Conservation (phyloP, 2,113 vertebrate species). For the Chaetodon trifascialis region DNA sequence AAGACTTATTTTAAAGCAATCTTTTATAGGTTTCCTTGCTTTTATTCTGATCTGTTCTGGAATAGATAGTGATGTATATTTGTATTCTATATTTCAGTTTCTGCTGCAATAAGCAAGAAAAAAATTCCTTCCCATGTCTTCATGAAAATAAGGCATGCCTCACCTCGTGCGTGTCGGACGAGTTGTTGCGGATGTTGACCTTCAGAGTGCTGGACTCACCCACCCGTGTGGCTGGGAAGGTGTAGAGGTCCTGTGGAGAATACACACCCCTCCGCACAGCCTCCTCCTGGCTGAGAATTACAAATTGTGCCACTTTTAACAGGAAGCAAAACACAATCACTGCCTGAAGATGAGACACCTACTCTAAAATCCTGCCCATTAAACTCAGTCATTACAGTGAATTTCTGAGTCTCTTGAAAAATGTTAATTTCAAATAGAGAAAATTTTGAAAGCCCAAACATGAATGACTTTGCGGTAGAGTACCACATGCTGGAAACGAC, state of each 20-base stretch:
- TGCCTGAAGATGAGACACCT: background rate
- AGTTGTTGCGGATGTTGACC: slow-evolving; percentile 93
- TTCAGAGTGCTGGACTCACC: slow-evolving; percentile 89
- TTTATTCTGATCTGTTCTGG: background rate
- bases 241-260: slow-evolving; percentile 89
- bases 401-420: background rate
- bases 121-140: background rate
- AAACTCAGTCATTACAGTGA: background rate
- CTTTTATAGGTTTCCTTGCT: too few relatives aligned
- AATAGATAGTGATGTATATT: slow-evolving; percentile 12
- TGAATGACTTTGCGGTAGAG: background rate
- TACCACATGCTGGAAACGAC: too few relatives aligned
- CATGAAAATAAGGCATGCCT: slow-evolving; percentile 48
- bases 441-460: background rate
- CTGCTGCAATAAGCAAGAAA: slow-evolving; percentile 23
- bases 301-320: background rate
- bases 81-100: slow-evolving; percentile 24
- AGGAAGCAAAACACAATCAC: background rate
- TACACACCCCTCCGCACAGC: slow-evolving; percentile 83
- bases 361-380: background rate
- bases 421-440: background rate
- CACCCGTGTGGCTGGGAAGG: slow-evolving; percentile 87
- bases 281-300: slow-evolving; percentile 79
- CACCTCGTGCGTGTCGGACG: slow-evolving; percentile 86
- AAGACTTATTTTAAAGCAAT: background rate